Base-by-base conservation (phyloP, 2,797 vertebrate species). In the Notoglanidium macrostoma region DNA sequence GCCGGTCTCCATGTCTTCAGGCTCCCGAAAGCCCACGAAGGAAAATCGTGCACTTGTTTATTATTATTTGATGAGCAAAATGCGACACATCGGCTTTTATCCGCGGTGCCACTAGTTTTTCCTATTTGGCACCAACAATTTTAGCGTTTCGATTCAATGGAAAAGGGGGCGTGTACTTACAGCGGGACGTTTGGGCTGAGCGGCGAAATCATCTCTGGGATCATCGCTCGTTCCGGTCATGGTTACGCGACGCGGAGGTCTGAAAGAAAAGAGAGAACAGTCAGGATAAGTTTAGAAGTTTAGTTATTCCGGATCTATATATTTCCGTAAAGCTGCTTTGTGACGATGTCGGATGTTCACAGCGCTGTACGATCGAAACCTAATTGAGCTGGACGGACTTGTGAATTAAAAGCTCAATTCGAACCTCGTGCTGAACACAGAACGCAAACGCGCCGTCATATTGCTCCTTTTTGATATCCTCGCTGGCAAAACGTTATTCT, bases 151-250 rank as follows among this genome's bases (percentile, higher is more conserved):
- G 35, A 35, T 35, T 35, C 35, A 35, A 35, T 35, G 35, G 35
- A 35, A 35, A 35, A 35, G 35, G 35, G 35, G 35, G 35, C 35
- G 49, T 77, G 65, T 26, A 87, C 85, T 89, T 83, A 90, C 90
- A 68, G 54, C 57, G 3, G 88, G 87, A 72, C 8, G 46, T 32
- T 54, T 82, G 29, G 68, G 29, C 70, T 82, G 84, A 63, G 11
- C 26, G 44, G 46, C 5, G 11, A 32, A 14, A 23, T 59, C 19
- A 61, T 83, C 82, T 82, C 76, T 59, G 74, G 76, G 76, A 72
- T 40, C 67, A 21, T 10, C 7, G 2, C 63, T 49, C 6, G 17
- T 23, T 49, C 11, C 6, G 35, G 55, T 68, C 90, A 90, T 88
- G 67, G 19, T 89, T 85, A 49, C 4, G 10, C 26, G 0, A 29